A percentile compares a stretch with the other conserved stretches of the same genome.
Evolutionary conservation across 64 coral and sea anemone genomes (phyloP).

Genomic region (Stichodactyla helianthus): DNA sequence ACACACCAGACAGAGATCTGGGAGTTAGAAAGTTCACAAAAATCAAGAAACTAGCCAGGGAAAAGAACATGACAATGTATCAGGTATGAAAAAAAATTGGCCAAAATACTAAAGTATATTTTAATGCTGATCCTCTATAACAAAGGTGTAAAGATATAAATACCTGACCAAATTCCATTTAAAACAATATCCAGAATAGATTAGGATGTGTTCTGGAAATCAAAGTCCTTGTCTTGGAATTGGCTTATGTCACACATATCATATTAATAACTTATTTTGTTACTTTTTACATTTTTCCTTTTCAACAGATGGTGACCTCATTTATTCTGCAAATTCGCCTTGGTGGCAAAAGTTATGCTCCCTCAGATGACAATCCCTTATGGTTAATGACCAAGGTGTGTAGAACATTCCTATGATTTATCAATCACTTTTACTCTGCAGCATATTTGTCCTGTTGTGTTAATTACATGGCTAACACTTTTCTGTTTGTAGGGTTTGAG

Average conservation of each 20-base stretch:
- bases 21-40: conserved; percentile 66
- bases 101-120: neutral
- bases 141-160: no score
- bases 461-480: no score
- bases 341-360: conserved; percentile 86
- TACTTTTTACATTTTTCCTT: neutral
- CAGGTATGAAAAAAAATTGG: conserved; percentile 34
- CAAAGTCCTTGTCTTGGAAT: no score
- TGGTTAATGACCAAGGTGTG: conserved; percentile 74
- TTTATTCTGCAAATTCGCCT: conserved; percentile 70
- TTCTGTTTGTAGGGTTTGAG: conserved; percentile 63
- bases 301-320: conserved; percentile 49
- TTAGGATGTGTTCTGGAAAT: no score
- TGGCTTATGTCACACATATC: no score
- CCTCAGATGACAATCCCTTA: conserved; percentile 49
- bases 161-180: no score
- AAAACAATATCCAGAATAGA: no score
- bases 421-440: no score
- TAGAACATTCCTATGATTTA: no score
- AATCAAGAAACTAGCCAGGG: conserved; percentile 59
- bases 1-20: conserved; percentile 58
- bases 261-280: no score
- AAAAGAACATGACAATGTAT: conserved; percentile 84
- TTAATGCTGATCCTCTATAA: neutral
- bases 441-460: no score